phyloP scores from a whole-genome alignment of 1,140 invertebrate species.

The Stegodyphus dumicola region DNA sequence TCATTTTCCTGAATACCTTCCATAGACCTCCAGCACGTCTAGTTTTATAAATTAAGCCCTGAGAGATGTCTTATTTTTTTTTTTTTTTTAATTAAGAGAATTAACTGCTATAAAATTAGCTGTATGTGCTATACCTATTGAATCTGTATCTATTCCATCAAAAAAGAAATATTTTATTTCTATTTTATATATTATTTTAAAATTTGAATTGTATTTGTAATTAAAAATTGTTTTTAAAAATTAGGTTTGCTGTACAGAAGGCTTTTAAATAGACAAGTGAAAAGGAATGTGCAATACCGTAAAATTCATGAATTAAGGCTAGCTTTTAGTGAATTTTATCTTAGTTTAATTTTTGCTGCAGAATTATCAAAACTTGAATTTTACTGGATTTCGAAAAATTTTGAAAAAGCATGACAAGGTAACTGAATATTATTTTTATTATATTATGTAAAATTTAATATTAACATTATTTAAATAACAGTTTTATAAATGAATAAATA shows the following conservation, averaged over 20 bases:
- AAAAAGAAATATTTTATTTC: no score
- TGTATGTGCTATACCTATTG: no score
- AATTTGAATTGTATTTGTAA: neutral
- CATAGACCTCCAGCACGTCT: no score
- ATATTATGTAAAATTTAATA: constrained; percentile 1
- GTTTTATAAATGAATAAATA: neutral
- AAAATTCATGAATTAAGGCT: constrained; percentile 95
- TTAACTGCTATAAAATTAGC: no score
- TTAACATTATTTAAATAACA: neutral
- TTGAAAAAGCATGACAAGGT: constrained; percentile 99
- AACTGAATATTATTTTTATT: constrained; percentile 12
- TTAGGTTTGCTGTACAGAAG: constrained; percentile 50
- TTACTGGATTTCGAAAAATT: constrained; percentile 99
- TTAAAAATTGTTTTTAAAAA: neutral
- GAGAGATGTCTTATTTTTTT: no score
- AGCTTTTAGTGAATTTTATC: constrained; percentile 99
- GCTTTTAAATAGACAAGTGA: constrained; percentile 47
- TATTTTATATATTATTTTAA: no score
- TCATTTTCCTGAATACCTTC: no score
- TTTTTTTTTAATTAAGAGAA: no score
- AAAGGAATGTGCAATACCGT: constrained; percentile 62
- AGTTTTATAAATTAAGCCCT: no score
- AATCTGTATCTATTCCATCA: no score
- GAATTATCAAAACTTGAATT: constrained; percentile 91
- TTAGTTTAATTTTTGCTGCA: constrained; percentile 91